Evolutionary conservation across 2,113 vertebrate species (phyloP).

Genomic region (Chlorodrepanis virens): DNA sequence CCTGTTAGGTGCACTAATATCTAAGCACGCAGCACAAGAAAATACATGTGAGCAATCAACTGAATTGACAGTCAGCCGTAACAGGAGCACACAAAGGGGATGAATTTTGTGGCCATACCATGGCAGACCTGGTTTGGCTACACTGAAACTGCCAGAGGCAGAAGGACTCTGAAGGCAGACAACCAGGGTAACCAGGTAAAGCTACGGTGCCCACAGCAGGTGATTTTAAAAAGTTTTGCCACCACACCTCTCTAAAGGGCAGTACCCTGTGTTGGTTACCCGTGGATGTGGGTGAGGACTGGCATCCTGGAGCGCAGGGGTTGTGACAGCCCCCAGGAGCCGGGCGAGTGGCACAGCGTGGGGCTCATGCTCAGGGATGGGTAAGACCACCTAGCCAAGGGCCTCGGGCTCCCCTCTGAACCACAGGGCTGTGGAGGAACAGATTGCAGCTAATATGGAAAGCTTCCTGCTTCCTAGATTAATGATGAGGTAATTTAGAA

Average conservation of each 20-base stretch:
- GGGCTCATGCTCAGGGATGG: fast-evolving
- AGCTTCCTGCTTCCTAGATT: constrained; percentile 41
- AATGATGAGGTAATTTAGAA: constrained; percentile 35
- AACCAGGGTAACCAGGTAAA: neutral
- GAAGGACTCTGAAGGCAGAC: neutral
- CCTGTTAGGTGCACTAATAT: neutral
- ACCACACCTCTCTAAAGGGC: neutral
- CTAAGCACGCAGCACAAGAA: neutral
- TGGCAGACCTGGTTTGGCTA: neutral
- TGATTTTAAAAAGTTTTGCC: neutral
- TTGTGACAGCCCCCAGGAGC: neutral
- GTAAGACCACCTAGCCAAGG: fast-evolving
- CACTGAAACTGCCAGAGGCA: neutral
- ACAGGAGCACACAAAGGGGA: neutral
- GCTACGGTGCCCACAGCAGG: fast-evolving
- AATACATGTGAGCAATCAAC: neutral
- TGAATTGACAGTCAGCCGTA: neutral
- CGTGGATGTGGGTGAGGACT: neutral
- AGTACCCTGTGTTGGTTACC: neutral
- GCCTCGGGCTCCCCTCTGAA: neutral
- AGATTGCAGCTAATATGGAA: constrained; percentile 51
- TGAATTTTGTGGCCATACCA: neutral
- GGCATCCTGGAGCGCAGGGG: neutral
- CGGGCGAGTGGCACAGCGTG: fast-evolving
- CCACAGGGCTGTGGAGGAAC: neutral